These are phyloP conservation scores for Ciona savignyi DNA, from an alignment of 23 tunicate genomes.

Conservation along the genomic window DNA sequence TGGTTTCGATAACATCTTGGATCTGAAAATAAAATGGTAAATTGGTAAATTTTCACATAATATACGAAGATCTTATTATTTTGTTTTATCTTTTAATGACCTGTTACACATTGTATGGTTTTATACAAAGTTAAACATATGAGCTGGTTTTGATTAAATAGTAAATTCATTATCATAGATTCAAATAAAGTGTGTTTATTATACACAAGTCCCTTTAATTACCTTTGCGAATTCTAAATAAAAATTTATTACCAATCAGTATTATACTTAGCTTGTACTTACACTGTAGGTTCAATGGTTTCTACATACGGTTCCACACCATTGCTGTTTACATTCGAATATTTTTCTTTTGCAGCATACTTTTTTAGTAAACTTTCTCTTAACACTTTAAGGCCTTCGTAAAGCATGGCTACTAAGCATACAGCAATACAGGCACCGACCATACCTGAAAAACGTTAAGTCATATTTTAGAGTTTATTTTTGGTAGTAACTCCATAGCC, in stretches of 20 bases:
- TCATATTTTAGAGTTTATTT: not conserved
- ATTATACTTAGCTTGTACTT: too few species aligned
- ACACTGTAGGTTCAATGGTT: not conserved
- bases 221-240: not conserved
- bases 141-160: not conserved
- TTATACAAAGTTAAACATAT: too few species aligned
- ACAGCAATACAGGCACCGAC: constrained; percentile 84
- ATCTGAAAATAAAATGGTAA: constrained; percentile 22
- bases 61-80: too few species aligned
- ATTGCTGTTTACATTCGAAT: constrained; percentile 11
- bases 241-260: not conserved
- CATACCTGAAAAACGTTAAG: constrained; percentile 41
- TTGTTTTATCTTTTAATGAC: too few species aligned
- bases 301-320: not conserved
- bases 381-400: constrained; percentile 92
- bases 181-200: not conserved
- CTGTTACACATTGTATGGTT: too few species aligned
- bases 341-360: constrained; percentile 9
- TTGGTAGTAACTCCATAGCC: not conserved
- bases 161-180: not conserved
- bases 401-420: constrained; percentile 73
- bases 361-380: constrained; percentile 49
- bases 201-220: too few species aligned
- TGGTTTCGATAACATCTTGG: constrained; percentile 34
- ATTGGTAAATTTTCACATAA: not conserved